These are phyloP conservation scores for Orchesellides sinensis DNA, from an alignment of 2,888 invertebrate species.

Conservation along the genomic window DNA sequence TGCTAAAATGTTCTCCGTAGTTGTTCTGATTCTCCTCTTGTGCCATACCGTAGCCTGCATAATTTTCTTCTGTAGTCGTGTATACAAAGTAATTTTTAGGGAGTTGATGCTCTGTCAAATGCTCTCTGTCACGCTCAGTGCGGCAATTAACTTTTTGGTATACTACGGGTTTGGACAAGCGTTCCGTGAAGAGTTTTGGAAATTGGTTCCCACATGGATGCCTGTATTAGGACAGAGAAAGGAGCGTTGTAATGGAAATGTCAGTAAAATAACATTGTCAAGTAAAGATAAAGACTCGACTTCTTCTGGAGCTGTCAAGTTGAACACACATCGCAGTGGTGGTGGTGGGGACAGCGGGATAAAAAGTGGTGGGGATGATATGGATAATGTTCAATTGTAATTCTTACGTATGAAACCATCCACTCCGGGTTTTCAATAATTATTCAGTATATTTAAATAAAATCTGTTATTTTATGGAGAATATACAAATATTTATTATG, in stretches of 20 bases:
- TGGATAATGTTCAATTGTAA: too few species aligned
- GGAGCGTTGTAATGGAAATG: neutral
- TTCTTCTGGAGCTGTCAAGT: too few species aligned
- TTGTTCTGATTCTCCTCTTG: constrained; percentile 16
- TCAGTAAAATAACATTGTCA: too few species aligned
- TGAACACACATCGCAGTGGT: too few species aligned
- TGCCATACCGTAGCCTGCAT: constrained; percentile 26
- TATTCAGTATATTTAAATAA: too few species aligned
- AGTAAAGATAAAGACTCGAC: too few species aligned
- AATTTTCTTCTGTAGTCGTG: constrained; percentile 7
- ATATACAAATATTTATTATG: too few species aligned
- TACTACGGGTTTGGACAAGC: constrained; percentile 27
- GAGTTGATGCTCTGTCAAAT: constrained; percentile 16
- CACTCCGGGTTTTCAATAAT: too few species aligned
- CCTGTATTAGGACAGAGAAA: neutral
- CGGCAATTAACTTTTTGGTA: constrained; percentile 31
- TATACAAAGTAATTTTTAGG: neutral
- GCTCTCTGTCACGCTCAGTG: constrained; percentile 17
- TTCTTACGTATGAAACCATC: too few species aligned
- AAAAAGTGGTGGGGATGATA: too few species aligned
- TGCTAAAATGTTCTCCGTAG: constrained; percentile 45
- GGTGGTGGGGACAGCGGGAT: too few species aligned
- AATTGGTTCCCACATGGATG: neutral
- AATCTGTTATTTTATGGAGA: too few species aligned
- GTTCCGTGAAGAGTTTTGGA: constrained; percentile 16